Percentiles rank a stretch among this genome's conserved stretches.
phyloP scores from a whole-genome alignment of 2,888 invertebrate species.

The Eugnorisma glareosa region DNA sequence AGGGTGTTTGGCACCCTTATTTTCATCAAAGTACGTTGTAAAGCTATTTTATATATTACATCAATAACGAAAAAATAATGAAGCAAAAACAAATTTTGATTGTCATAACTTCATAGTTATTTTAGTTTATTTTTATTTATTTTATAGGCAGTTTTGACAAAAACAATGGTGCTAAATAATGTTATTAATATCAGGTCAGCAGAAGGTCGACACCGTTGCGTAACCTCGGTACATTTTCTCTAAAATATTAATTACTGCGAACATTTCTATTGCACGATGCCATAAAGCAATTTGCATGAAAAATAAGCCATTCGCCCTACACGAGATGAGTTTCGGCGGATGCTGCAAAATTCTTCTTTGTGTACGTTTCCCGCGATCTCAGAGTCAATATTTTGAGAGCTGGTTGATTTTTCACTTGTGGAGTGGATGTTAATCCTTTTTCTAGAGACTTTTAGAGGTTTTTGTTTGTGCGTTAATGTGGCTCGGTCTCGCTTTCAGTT shows the following conservation, averaged over 20 bases:
- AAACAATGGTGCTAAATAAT: background rate
- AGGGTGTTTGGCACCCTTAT: background rate
- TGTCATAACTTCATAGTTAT: background rate
- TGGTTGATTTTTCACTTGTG: constrained; percentile 56
- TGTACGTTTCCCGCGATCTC: constrained; percentile 32
- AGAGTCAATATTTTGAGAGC: constrained; percentile 65
- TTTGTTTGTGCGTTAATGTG: constrained; percentile 56
- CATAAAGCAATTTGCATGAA: constrained; percentile 65
- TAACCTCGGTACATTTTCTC: constrained; percentile 19
- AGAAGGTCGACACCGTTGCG: background rate
- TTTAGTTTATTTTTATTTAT: too few relatives aligned
- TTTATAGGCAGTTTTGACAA: background rate
- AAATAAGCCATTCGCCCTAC: constrained; percentile 45
- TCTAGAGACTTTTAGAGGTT: constrained; percentile 47
- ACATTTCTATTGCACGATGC: constrained; percentile 36
- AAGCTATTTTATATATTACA: background rate
- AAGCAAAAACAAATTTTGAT: background rate
- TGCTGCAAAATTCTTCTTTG: constrained; percentile 59
- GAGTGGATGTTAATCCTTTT: constrained; percentile 61
- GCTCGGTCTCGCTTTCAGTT: constrained; percentile 23
- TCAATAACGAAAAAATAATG: background rate
- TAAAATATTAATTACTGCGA: constrained; percentile 46
- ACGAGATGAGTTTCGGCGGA: constrained; percentile 54
- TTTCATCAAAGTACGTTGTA: background rate
- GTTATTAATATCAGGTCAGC: background rate